Conservation (phyloP, 2,113 vertebrate species). For the Atlantisia rogersi region DNA sequence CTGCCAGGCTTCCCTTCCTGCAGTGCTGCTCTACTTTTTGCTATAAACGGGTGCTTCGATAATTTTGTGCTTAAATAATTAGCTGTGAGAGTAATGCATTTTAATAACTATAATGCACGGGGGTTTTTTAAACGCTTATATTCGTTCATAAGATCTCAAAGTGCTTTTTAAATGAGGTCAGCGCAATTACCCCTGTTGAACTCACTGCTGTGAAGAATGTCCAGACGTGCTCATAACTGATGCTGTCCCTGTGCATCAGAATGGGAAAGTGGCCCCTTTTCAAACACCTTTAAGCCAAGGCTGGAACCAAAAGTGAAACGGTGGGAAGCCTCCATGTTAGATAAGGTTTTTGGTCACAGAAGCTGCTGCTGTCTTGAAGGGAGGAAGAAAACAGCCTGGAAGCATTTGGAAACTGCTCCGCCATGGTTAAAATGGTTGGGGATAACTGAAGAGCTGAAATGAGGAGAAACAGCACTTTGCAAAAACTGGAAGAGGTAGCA, state of each 20-base stretch:
- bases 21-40: background rate
- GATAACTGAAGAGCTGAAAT: background rate
- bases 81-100: slow-evolving; percentile 27
- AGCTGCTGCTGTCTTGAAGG: background rate
- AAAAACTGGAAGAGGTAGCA: background rate
- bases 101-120: background rate
- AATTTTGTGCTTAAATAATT: slow-evolving; percentile 33
- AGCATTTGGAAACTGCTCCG: background rate
- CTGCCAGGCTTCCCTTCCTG: background rate
- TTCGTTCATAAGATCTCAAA: slow-evolving; percentile 43
- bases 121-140: background rate
- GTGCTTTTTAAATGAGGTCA: slow-evolving; percentile 54
- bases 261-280: background rate
- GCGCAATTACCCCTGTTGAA: background rate
- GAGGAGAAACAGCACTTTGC: background rate
- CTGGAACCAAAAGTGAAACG: background rate
- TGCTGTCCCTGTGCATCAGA: background rate
- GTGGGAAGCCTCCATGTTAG: background rate
- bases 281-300: background rate
- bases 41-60: background rate
- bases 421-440: background rate
- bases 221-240: background rate
- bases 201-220: background rate
- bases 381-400: background rate
- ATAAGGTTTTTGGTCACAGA: background rate